Base-by-base conservation (phyloP, 2,888 invertebrate species). In the Strigamia maritima region DNA sequence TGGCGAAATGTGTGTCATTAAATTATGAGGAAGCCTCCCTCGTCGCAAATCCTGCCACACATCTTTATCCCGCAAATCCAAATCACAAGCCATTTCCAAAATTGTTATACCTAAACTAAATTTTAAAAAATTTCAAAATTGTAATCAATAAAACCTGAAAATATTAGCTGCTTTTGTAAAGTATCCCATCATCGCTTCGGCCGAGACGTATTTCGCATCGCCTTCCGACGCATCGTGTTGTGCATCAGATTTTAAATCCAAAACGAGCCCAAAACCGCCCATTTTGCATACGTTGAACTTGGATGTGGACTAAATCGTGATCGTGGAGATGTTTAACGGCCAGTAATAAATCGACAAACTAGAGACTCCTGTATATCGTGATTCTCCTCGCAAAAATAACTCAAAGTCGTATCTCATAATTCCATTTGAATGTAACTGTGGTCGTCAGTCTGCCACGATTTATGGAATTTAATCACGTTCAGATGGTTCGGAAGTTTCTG, bases 161-260 rank as follows among this genome's bases (percentile, higher is more conserved):
- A 93, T 90, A 85, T 94, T 93, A 26, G 92, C 92, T 24, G 91
- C 89, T 82, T 90, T 90, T 2, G 90, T n/a, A n/a, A n/a, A 89
- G 84, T 91, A 91, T 22, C 89, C 90, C 81, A 90, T 87, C 84
- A 93, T 86, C 24, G 92, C 87, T 87, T 93, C 93, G 31, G 90
- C 89, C 0, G 93, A 92, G 82, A 93, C 86, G 85, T 93, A 93
- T 81, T 91, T 90, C 0, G 91, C 90, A 86, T 93, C 93, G 0
- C 93, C 93, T 86, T 93, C 92, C 8, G 89, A 89, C 14, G 89
- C 89, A 81, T 90, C 88, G 80, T 88, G 86, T 16, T 87, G 10
- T 10, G 40, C 10, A 12, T 40, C 40, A 3, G 40, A 40, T 79
- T 89, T 88, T 38, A 91, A 84, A 84, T 92, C 91, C 28, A 91